Conservation (phyloP, 1,140 invertebrate species). For the Oryctes rhinoceros region DNA sequence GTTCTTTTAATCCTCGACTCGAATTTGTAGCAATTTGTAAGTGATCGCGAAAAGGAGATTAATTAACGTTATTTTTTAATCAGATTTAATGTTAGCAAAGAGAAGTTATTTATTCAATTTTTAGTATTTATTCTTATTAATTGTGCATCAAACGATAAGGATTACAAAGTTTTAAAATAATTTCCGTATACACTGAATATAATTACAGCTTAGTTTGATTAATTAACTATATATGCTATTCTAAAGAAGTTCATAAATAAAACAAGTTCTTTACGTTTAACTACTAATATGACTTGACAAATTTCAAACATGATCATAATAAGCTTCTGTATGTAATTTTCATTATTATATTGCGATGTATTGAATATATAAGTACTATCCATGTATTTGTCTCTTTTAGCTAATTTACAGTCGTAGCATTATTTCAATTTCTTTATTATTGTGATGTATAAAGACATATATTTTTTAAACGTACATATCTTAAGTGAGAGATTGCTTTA, state of each 20-base stretch:
- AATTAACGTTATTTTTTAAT: not conserved
- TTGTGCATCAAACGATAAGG: not conserved
- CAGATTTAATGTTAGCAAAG: not conserved
- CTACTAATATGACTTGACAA: no score
- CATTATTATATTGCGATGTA: not conserved
- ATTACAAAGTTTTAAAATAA: not conserved
- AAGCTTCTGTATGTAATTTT: not conserved
- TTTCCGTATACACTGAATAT: no score
- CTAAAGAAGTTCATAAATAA: no score
- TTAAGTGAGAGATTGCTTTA: not conserved
- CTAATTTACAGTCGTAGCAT: not conserved
- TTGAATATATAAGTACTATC: not conserved
- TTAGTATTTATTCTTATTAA: no score
- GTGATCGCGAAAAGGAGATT: not conserved
- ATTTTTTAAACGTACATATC: not conserved
- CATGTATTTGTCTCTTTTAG: not conserved
- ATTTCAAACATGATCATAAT: not conserved
- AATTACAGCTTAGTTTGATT: no score
- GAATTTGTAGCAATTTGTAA: not conserved
- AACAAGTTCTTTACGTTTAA: no score
- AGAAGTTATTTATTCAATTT: not conserved
- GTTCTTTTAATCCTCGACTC: slow-evolving; percentile 15
- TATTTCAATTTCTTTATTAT: not conserved
- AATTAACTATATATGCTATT: not conserved
- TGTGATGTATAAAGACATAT: not conserved